Percentiles rank a stretch among this genome's conserved stretches.
Evolutionary conservation across 2,888 invertebrate genomes (phyloP).

Genomic region (Rhingia rostrata): DNA sequence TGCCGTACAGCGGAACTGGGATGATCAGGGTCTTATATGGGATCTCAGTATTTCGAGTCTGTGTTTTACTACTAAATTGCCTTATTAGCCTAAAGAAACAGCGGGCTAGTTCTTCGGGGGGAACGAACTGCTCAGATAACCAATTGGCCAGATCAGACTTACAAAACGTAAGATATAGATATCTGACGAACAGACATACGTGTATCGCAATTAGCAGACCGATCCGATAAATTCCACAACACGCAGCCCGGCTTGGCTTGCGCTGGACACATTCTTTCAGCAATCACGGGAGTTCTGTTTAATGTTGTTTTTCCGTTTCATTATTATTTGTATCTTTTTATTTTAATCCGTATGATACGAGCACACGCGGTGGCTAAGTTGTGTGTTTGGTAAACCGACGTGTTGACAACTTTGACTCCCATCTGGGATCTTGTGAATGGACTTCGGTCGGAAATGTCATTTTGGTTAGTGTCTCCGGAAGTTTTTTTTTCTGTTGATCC

Average conservation of each 20-base stretch:
- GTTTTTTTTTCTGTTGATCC: slow-evolving; percentile 6
- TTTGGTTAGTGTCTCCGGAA: slow-evolving; percentile 14
- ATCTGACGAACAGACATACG: slow-evolving; percentile 50
- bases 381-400: background rate
- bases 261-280: slow-evolving; percentile 29
- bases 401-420: slow-evolving; percentile 49
- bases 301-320: slow-evolving; percentile 17
- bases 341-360: slow-evolving; percentile 41
- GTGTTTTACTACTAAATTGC: too few relatives aligned
- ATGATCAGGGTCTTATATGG: too few relatives aligned
- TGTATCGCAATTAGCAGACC: slow-evolving; percentile 62
- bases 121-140: too few relatives aligned
- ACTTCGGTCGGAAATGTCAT: slow-evolving; percentile 26
- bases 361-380: slow-evolving; percentile 21
- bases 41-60: too few relatives aligned
- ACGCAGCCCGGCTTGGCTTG: slow-evolving; percentile 1
- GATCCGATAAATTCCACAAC: slow-evolving; percentile 67
- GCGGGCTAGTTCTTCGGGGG: too few relatives aligned
- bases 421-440: slow-evolving; percentile 44
- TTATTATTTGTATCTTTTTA: slow-evolving; percentile 1
- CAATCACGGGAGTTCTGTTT: slow-evolving; percentile 30
- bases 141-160: too few relatives aligned
- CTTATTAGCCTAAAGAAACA: too few relatives aligned
- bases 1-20: too few relatives aligned
- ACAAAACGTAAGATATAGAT: too few relatives aligned